Percentiles rank a stretch among this genome's conserved stretches.
phyloP scores from a whole-genome alignment of 2,113 vertebrate genomes.

The Austrofundulus limnaeus region DNA sequence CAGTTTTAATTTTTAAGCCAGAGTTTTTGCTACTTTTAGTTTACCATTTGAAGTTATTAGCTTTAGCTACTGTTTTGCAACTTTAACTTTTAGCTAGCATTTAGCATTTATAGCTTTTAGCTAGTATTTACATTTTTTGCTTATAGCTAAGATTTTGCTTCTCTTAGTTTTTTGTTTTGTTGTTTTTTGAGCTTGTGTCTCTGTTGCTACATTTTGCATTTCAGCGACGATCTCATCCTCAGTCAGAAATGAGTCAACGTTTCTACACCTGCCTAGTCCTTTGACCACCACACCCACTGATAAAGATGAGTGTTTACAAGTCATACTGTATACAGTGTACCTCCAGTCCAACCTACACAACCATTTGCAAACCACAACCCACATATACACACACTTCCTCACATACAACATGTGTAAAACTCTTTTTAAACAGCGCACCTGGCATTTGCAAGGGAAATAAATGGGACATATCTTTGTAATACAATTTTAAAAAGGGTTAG shows the following conservation, averaged over 20 bases:
- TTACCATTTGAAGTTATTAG: too few species aligned
- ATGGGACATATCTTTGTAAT: neutral
- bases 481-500: too few species aligned
- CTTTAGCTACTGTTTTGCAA: too few species aligned
- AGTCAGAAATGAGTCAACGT: conserved; percentile 6
- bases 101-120: too few species aligned
- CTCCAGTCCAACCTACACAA: neutral
- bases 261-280: conserved; percentile 20
- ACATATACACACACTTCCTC: neutral
- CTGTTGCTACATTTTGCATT: too few species aligned
- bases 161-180: too few species aligned
- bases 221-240: neutral
- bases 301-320: conserved; percentile 21
- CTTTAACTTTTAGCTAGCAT: too few species aligned
- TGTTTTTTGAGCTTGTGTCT: too few species aligned
- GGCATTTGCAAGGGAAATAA: neutral
- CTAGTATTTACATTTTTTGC: too few species aligned
- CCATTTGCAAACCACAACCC: neutral
- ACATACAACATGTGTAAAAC: neutral
- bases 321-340: conserved; percentile 13
- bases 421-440: neutral
- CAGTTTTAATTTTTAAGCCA: too few species aligned
- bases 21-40: too few species aligned
- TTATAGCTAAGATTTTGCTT: too few species aligned
- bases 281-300: conserved; percentile 40